Percentiles rank a stretch among this genome's conserved stretches.
Evolutionary conservation across 2,797 vertebrate species (phyloP).

Genomic region (Chromobotia macracanthus): DNA sequence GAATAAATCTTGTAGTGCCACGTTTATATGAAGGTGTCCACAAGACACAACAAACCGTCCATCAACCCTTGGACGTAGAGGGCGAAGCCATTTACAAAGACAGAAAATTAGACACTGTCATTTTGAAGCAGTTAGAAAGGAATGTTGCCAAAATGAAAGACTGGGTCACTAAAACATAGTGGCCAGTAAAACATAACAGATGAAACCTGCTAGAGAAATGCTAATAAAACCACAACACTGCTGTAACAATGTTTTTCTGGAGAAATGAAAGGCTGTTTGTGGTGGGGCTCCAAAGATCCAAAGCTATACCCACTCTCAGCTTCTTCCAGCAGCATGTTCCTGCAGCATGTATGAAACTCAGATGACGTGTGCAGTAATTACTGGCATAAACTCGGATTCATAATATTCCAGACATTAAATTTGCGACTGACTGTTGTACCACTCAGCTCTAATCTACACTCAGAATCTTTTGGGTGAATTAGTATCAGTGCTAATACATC

Average conservation of each 20-base stretch:
- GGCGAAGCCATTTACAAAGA: slow-evolving; percentile 21
- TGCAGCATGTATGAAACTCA: no score
- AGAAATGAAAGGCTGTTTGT: not conserved
- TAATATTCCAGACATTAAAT: no score
- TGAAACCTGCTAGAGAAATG: slow-evolving; percentile 16
- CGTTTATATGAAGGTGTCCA: slow-evolving; percentile 45
- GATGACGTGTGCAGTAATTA: no score
- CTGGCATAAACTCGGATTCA: no score
- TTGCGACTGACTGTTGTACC: no score
- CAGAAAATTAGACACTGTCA: slow-evolving; percentile 27
- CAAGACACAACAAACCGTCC: slow-evolving; percentile 33
- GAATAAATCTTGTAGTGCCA: slow-evolving; percentile 45
- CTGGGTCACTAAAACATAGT: slow-evolving; percentile 39
- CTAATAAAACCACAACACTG: not conserved
- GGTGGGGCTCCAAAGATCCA: no score
- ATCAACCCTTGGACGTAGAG: slow-evolving; percentile 21
- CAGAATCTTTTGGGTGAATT: no score
- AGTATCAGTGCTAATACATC: not conserved
- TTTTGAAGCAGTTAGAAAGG: slow-evolving; percentile 12
- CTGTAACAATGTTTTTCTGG: no score
- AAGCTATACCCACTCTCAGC: no score
- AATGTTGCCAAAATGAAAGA: slow-evolving; percentile 26
- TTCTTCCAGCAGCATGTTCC: no score
- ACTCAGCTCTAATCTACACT: no score
- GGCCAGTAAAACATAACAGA: slow-evolving; percentile 26